These are phyloP conservation scores for Agriopis leucophaearia DNA, from an alignment of 2,888 invertebrate genomes.

Conservation along the genomic window DNA sequence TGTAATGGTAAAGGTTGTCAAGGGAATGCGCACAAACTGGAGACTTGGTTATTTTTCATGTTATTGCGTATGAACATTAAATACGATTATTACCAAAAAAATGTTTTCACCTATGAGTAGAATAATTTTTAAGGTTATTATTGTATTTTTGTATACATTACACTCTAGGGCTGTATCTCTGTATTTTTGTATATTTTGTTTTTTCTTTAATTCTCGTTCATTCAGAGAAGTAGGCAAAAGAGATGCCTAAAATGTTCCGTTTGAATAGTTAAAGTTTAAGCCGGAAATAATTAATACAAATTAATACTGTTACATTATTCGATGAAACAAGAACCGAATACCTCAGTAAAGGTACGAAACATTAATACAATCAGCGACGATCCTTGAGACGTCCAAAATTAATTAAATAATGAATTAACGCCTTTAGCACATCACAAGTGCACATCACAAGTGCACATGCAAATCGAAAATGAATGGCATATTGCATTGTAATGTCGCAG, in stretches of 20 bases:
- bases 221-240: neutral
- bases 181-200: too few relatives aligned
- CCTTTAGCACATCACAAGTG: neutral
- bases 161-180: too few relatives aligned
- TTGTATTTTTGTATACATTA: too few relatives aligned
- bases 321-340: constrained; percentile 10
- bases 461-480: neutral
- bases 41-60: too few relatives aligned
- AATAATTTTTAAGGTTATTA: too few relatives aligned
- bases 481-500: too few relatives aligned
- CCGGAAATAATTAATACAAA: constrained; percentile 10
- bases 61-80: too few relatives aligned
- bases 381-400: constrained; percentile 18
- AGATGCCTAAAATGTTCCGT: neutral
- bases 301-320: neutral
- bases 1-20: too few relatives aligned
- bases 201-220: too few relatives aligned
- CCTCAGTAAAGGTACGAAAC: constrained; percentile 11
- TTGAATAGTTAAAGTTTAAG: neutral
- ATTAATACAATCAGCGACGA: constrained; percentile 13
- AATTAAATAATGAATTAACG: constrained; percentile 15
- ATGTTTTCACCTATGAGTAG: too few relatives aligned
- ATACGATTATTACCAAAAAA: too few relatives aligned
- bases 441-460: neutral
- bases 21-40: too few relatives aligned